Percentiles rank a stretch among this genome's conserved stretches.
phyloP scores from a whole-genome alignment of 1,140 invertebrate species.

The Drosophila orosa region DNA sequence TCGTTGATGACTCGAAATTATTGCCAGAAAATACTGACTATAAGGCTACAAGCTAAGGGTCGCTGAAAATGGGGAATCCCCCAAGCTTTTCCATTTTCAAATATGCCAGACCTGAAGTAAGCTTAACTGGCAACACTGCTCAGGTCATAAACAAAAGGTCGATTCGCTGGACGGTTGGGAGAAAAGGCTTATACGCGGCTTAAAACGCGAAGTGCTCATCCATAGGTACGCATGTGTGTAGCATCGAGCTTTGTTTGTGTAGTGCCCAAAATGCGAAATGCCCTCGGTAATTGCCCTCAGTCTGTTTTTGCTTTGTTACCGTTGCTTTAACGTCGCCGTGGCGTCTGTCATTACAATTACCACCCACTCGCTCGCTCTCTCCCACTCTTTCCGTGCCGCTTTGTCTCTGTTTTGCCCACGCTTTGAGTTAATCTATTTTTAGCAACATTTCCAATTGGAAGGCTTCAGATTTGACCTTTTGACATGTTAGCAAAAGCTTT shows the following conservation, averaged over 20 bases:
- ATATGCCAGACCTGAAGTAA: no score
- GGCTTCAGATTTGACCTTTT: conserved; percentile 69
- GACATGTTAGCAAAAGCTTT: conserved; percentile 53
- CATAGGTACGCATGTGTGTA: conserved; percentile 23
- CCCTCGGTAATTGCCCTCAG: conserved; percentile 45
- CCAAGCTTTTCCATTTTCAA: no score
- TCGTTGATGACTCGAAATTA: no score
- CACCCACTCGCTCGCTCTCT: conserved; percentile 26
- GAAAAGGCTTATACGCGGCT: conserved; percentile 5
- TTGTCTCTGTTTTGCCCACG: conserved; percentile 29
- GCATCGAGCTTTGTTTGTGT: conserved; percentile 22
- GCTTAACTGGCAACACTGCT: no score
- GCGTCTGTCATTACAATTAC: conserved; percentile 57
- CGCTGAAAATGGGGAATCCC: no score
- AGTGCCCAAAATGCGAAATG: conserved; percentile 61
- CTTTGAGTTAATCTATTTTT: conserved; percentile 58
- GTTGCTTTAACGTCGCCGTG: conserved; percentile 50
- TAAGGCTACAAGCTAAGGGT: no score
- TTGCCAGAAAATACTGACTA: no score
- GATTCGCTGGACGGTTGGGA: conserved; percentile 16
- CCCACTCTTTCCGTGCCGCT: conserved; percentile 22
- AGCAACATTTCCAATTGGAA: conserved; percentile 67
- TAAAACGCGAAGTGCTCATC: conserved; percentile 21
- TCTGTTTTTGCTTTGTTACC: conserved; percentile 51
- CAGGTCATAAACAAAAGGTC: conserved; percentile 44